These are phyloP conservation scores for Beroe forskalii DNA, from an alignment of 37 sponge, comb jelly and placozoan species.

Conservation along the genomic window DNA sequence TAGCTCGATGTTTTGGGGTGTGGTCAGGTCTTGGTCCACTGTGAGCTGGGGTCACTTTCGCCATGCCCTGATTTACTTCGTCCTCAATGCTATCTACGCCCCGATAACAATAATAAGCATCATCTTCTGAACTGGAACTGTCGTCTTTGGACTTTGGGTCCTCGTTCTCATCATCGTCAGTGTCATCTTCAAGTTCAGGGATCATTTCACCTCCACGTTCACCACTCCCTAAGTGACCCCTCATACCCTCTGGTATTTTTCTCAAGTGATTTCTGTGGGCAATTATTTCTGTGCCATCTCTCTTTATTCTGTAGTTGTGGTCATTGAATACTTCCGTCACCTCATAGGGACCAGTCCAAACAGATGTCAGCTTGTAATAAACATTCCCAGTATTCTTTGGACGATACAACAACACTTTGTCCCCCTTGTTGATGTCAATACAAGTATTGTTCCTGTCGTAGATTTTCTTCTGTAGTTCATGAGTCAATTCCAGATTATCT, in stretches of 20 bases:
- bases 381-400: neutral
- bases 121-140: too few relatives aligned
- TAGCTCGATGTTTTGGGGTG: too few relatives aligned
- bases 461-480: neutral
- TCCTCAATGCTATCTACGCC: too few relatives aligned
- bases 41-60: too few relatives aligned
- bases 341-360: neutral
- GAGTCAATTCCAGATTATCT: neutral
- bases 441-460: neutral
- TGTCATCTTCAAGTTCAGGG: too few relatives aligned
- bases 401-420: neutral
- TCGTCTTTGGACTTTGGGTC: too few relatives aligned
- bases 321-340: neutral
- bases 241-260: slow-evolving; percentile 22
- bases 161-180: too few relatives aligned
- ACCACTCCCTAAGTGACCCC: neutral
- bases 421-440: neutral
- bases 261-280: neutral
- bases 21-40: too few relatives aligned
- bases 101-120: too few relatives aligned
- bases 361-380: neutral
- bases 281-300: neutral
- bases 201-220: neutral
- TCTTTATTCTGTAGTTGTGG: neutral
- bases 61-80: too few relatives aligned